Percentiles rank a stretch among this genome's conserved stretches.
Conservation (phyloP, 1,140 invertebrate species). For the Temnothorax longispinosus region DNA sequence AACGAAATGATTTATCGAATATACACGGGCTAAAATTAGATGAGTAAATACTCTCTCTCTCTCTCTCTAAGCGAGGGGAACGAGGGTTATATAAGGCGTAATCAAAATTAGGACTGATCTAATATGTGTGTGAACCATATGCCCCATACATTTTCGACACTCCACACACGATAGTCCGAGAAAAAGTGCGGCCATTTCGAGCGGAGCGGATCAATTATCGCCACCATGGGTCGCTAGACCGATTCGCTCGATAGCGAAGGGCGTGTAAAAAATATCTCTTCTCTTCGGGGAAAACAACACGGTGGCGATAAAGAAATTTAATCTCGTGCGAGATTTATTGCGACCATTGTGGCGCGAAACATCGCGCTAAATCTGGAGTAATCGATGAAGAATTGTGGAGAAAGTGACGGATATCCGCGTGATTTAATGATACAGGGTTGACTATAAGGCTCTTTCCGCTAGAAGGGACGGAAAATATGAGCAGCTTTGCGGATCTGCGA, state of each 20-base stretch:
- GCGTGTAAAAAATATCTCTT: constrained; percentile 40
- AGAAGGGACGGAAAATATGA: background rate
- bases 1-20: constrained; percentile 34
- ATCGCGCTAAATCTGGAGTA: constrained; percentile 14
- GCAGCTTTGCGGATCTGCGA: background rate
- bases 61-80: background rate
- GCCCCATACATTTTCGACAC: background rate
- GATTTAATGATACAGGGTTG: background rate
- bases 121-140: background rate
- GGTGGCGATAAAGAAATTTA: constrained; percentile 34
- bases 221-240: background rate
- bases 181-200: constrained; percentile 20
- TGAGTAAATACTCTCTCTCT: background rate
- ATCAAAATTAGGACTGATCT: constrained; percentile 6
- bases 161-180: background rate
- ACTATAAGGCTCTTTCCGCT: background rate
- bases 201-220: background rate
- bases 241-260: constrained; percentile 15
- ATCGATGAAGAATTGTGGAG: constrained; percentile 34
- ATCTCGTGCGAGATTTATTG: constrained; percentile 38
- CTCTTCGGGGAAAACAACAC: constrained; percentile 4
- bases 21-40: constrained; percentile 6
- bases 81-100: background rate
- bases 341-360: constrained; percentile 13
- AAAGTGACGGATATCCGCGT: constrained; percentile 11